Conservation (phyloP, 2,888 invertebrate genomes). For the Drosophila flavopinicola region DNA sequence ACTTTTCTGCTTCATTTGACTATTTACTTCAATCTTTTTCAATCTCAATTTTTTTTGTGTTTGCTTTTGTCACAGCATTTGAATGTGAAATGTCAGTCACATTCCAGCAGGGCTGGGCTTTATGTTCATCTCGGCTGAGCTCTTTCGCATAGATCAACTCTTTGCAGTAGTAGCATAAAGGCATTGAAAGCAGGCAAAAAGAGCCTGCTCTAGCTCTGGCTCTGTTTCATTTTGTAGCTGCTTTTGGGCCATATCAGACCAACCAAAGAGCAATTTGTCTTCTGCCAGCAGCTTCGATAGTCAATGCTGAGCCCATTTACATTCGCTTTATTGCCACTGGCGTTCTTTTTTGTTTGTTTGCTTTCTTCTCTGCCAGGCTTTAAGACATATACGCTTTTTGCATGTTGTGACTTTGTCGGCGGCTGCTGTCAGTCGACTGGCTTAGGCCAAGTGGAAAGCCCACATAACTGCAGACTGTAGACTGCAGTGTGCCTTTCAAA, state of each 20-base stretch:
- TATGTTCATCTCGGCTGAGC: conserved; percentile 45
- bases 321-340: conserved; percentile 57
- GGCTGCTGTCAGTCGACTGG: conserved; percentile 66
- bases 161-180: conserved; percentile 38
- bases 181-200: conserved; percentile 10
- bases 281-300: conserved; percentile 70
- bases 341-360: conserved; percentile 25
- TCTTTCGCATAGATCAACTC: conserved; percentile 58
- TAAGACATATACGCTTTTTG: conserved; percentile 25
- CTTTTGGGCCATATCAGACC: conserved; percentile 46
- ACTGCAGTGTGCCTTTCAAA: conserved; percentile 56
- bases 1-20: neutral
- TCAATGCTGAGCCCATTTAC: conserved; percentile 73
- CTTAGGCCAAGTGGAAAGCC: conserved; percentile 27
- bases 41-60: conserved; percentile 1
- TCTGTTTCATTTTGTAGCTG: conserved; percentile 72
- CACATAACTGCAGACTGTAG: conserved; percentile 18
- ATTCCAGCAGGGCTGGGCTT: conserved; percentile 61
- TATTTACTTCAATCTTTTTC: neutral
- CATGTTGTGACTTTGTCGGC: conserved; percentile 59
- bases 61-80: conserved; percentile 64
- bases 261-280: conserved; percentile 82
- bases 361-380: too few relatives aligned
- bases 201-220: conserved; percentile 21
- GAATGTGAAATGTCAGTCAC: conserved; percentile 82